Evolutionary conservation across 2,888 invertebrate species (phyloP).

Genomic region (Papilio gigon): DNA sequence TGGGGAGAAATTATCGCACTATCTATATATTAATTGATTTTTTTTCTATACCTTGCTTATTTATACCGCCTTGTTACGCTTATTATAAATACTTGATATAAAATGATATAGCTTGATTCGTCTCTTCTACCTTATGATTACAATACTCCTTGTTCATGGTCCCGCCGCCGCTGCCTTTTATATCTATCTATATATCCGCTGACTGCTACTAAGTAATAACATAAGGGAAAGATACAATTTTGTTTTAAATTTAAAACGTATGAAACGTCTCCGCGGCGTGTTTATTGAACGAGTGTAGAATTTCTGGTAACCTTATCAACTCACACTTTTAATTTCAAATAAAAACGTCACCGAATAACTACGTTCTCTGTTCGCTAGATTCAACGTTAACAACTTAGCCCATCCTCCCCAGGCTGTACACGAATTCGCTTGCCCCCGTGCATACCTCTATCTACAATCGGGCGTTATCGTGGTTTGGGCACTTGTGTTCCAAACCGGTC

Average conservation of each 20-base stretch:
- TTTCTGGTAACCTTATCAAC: too few relatives aligned
- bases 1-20: constrained; percentile 17
- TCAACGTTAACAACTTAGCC: not conserved
- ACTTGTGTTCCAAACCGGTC: constrained; percentile 27
- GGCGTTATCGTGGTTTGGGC: constrained; percentile 25
- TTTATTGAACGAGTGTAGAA: too few relatives aligned
- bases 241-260: too few relatives aligned
- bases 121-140: not conserved
- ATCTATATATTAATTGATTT: constrained; percentile 15
- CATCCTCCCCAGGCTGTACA: constrained; percentile 20
- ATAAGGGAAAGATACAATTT: too few relatives aligned
- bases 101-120: not conserved
- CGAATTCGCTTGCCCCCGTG: constrained; percentile 14
- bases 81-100: not conserved
- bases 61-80: not conserved
- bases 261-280: too few relatives aligned
- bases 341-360: too few relatives aligned
- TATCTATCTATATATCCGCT: too few relatives aligned
- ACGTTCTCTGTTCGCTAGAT: too few relatives aligned
- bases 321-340: too few relatives aligned
- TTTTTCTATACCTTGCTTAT: too few relatives aligned
- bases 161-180: too few relatives aligned
- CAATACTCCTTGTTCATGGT: not conserved
- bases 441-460: constrained; percentile 7
- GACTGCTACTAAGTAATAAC: too few relatives aligned